Conservation (phyloP, 1,140 invertebrate species). For the Cataglyphis hispanica region DNA sequence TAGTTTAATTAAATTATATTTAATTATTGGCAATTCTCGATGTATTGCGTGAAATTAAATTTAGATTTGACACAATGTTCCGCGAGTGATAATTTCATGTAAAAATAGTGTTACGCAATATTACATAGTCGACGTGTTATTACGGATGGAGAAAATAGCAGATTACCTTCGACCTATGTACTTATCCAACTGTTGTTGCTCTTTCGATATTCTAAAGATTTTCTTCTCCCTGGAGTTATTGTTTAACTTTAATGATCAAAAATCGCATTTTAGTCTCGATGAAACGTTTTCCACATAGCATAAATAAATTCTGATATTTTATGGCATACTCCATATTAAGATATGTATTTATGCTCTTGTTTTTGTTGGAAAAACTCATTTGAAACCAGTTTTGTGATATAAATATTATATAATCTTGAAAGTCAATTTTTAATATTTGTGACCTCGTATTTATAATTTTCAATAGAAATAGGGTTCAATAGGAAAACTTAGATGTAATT, state of each 20-base stretch:
- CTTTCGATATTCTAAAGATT: slow-evolving; percentile 16
- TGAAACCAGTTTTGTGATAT: no score
- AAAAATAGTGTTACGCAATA: slow-evolving; percentile 28
- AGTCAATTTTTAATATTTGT: no score
- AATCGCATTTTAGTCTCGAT: background rate
- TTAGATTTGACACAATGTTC: background rate
- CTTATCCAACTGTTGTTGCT: slow-evolving; percentile 31
- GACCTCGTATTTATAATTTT: no score
- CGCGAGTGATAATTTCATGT: background rate
- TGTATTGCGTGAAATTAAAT: background rate
- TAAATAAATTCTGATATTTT: no score
- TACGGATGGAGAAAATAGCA: slow-evolving; percentile 15
- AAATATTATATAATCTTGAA: no score
- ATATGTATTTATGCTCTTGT: no score
- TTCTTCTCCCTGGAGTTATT: background rate
- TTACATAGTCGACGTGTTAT: background rate
- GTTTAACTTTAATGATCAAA: background rate
- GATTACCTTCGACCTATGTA: slow-evolving; percentile 39
- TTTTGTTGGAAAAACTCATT: no score
- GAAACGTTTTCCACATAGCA: no score
- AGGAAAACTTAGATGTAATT: no score
- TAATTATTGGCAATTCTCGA: background rate
- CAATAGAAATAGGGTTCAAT: no score
- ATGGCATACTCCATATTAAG: no score
- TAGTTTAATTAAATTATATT: slow-evolving; percentile 15